Base-by-base conservation (phyloP, 2,113 vertebrate species). In the Eurystomus gularis region DNA sequence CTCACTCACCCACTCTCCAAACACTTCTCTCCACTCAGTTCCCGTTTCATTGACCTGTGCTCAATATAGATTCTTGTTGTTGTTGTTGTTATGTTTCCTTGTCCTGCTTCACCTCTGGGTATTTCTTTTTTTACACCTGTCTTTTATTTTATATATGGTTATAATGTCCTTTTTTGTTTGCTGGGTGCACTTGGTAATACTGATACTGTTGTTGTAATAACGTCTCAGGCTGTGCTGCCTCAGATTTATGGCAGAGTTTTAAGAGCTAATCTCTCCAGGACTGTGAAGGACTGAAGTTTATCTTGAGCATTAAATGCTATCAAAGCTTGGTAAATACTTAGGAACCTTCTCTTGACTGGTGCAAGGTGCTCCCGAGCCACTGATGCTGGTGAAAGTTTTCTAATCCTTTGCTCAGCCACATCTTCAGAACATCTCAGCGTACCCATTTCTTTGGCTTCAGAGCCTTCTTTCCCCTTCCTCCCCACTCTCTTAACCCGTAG, bases 1-100 rank as follows among this genome's bases (percentile, higher is more conserved):
- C 94, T 87, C 94, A 90, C 96, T 94, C 65, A 65, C 94, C 86
- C 81, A 97, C 93, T 82, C 90, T 91, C 71, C 39, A 92, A 90
- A 94, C 86, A 86, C 90, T 91, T 93, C 91, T 93, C 81, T 97
- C 96, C 97, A 88, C 83, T 95, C 95, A 96, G 95, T 92, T 77
- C 93, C 94, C 19, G 65, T 95, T 91, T 26, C 79, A 89, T 96
- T 97, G 75, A 75, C 95, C 92, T 84, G 51, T 95, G 87, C 93
- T 91, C 92, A 86, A 44, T 83, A 69, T 57, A 85, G 73, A 96
- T 69, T 64, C 49, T 69, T 40, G 7, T 58, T 83, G 26, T 40
- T 42, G 42, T 44, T 75, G 77, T 54, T 69, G 86, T 94, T 91
- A 40, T 51, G 94, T 94, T 95, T 89, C 52, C 65, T 48, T 62